Base-by-base conservation (phyloP, 2,888 invertebrate genomes). In the Watsonalla cultraria region DNA sequence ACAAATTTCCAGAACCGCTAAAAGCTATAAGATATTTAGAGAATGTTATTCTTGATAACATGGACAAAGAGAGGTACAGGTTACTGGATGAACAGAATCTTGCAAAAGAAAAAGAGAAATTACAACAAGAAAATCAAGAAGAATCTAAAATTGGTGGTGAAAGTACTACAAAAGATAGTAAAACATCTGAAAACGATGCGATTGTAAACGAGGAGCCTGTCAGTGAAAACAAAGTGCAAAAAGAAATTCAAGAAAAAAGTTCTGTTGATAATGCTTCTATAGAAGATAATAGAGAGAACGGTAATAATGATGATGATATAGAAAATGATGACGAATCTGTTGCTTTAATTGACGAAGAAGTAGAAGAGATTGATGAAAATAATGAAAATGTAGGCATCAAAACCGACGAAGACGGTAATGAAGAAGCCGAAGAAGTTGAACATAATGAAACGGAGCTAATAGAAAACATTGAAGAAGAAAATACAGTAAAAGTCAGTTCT, bases 1-100 rank as follows among this genome's bases (percentile, higher is more conserved):
- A 78, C 6, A 75, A 74, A 52, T 84, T 79, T 56, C 64, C 78
- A 7, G 64, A 66, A 7, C 61, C 70, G 45, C 75, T 80, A 5
- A 47, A 57, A n/a, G 34, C 42, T 2, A 42, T 74, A 5, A 69
- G 73, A 59, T 66, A 64, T 46, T 66, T 70, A 34, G 74, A 78
- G 0, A 77, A 72, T 47, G 57, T 76, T 47, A 53, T 73, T 45
- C 62, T 63, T 6, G 66, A 66, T 11, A 42, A 42, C 11, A 42
- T 42, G 42, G 42, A 42, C 11, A 39, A 39, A 14, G 14, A n/a
- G 4, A 49, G 37, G 15, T 15, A 37, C 11, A 15, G 14, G 14
- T 45, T 52, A 57, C 8, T 11, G n/a, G 52, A 50, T 49, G 49
- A 50, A 54, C 54, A 47, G 53, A 53, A 51, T 46, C 46, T 50